These are phyloP conservation scores for Phyllotreta cruciferae DNA, from an alignment of 2,888 invertebrate genomes.

Conservation along the genomic window DNA sequence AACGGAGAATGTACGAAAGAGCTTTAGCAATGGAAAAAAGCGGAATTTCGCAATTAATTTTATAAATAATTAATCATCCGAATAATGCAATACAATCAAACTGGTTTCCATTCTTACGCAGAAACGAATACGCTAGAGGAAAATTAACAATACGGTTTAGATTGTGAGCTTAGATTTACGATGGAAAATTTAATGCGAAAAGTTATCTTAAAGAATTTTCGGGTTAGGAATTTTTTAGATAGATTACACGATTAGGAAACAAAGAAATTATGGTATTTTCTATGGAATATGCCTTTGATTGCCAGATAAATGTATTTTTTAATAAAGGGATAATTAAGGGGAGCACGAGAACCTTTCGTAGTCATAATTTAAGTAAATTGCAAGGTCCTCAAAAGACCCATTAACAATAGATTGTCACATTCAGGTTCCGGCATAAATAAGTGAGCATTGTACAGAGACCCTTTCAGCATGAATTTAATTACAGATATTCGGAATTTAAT, in stretches of 20 bases:
- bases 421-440: slow-evolving; percentile 53
- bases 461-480: slow-evolving; percentile 50
- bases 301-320: too few species aligned
- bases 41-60: slow-evolving; percentile 10
- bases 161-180: too few species aligned
- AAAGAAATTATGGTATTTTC: too few species aligned
- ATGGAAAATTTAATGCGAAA: too few species aligned
- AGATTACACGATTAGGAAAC: too few species aligned
- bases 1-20: slow-evolving; percentile 4
- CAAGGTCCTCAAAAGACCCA: slow-evolving; percentile 45
- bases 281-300: too few species aligned
- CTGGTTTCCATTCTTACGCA: not conserved
- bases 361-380: slow-evolving; percentile 50
- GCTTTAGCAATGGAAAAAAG: slow-evolving; percentile 8
- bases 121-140: not conserved
- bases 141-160: too few species aligned
- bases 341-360: slow-evolving; percentile 39
- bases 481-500: slow-evolving; percentile 50
- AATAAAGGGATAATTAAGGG: too few species aligned
- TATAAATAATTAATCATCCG: slow-evolving; percentile 15
- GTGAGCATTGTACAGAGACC: slow-evolving; percentile 49
- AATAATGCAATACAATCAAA: slow-evolving; percentile 7
- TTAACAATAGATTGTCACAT: slow-evolving; percentile 55
- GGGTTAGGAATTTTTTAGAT: too few species aligned
- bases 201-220: too few species aligned